Conservation (phyloP, 2,888 invertebrate genomes). For the Eupithecia tripunctaria region DNA sequence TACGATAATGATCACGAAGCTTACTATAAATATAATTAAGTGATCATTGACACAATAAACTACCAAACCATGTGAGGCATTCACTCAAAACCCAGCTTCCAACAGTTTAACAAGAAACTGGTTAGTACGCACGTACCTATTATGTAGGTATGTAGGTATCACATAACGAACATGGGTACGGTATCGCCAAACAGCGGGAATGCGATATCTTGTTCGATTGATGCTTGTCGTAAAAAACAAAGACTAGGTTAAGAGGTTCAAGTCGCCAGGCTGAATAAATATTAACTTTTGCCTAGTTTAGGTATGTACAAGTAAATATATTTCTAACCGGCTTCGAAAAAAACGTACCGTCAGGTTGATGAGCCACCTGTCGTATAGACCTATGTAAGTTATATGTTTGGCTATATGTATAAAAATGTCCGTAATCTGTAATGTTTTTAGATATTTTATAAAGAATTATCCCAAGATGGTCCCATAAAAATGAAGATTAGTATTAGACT, state of each 20-base stretch:
- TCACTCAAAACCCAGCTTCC: not conserved
- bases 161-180: not conserved
- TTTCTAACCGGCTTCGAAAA: too few relatives aligned
- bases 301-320: not conserved
- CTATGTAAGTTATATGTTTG: too few relatives aligned
- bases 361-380: too few relatives aligned
- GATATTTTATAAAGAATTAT: too few relatives aligned
- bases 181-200: not conserved
- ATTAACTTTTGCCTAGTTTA: not conserved
- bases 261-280: not conserved
- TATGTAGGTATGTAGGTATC: not conserved
- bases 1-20: not conserved
- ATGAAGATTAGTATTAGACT: too few relatives aligned
- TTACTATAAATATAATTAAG: not conserved
- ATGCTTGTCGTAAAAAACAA: slow-evolving; percentile 1
- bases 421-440: too few relatives aligned
- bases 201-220: not conserved
- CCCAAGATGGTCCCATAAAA: too few relatives aligned
- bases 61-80: not conserved
- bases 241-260: not conserved
- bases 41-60: not conserved
- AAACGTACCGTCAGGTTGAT: too few relatives aligned
- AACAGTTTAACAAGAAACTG: not conserved
- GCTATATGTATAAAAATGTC: too few relatives aligned
- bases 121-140: not conserved